A percentile compares a stretch with the other conserved stretches of the same genome.
phyloP scores from a whole-genome alignment of 2,113 vertebrate genomes.

The Cynocephalus volans region DNA sequence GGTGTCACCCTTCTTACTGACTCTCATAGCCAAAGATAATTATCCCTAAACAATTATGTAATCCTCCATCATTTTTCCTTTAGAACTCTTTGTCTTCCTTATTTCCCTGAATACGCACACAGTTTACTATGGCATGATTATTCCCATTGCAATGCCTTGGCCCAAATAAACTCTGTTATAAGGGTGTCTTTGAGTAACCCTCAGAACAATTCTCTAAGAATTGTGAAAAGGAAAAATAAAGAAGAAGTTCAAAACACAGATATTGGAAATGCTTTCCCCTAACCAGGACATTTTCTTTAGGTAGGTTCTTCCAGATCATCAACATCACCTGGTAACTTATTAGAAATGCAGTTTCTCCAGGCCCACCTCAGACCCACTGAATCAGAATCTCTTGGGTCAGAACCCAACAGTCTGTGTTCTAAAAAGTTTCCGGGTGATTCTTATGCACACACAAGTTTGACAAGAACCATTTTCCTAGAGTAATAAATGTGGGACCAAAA shows the following conservation, averaged over 20 bases:
- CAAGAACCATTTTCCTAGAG: neutral
- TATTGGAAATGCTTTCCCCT: neutral
- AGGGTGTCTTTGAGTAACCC: neutral
- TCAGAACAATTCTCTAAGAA: conserved; percentile 11
- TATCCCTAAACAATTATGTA: too few species aligned
- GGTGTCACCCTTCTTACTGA: too few species aligned
- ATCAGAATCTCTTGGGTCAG: neutral
- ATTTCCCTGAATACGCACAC: too few species aligned
- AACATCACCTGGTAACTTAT: neutral
- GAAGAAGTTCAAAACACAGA: neutral
- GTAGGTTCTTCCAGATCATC: neutral
- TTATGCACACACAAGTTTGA: neutral
- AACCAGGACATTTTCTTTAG: neutral
- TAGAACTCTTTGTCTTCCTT: too few species aligned
- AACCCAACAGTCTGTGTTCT: neutral
- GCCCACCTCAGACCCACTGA: neutral
- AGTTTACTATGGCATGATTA: too few species aligned
- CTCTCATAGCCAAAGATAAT: too few species aligned
- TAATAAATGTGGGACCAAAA: neutral
- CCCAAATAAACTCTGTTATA: too few species aligned
- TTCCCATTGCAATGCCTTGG: too few species aligned
- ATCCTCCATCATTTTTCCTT: too few species aligned
- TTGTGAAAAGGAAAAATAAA: neutral
- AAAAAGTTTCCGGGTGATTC: neutral
- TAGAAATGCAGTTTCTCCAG: neutral